A percentile compares a stretch with the other conserved stretches of the same genome.
Evolutionary conservation across 92 coral and sea anemone genomes (phyloP).

Genomic region (Blastomussa wellsi): DNA sequence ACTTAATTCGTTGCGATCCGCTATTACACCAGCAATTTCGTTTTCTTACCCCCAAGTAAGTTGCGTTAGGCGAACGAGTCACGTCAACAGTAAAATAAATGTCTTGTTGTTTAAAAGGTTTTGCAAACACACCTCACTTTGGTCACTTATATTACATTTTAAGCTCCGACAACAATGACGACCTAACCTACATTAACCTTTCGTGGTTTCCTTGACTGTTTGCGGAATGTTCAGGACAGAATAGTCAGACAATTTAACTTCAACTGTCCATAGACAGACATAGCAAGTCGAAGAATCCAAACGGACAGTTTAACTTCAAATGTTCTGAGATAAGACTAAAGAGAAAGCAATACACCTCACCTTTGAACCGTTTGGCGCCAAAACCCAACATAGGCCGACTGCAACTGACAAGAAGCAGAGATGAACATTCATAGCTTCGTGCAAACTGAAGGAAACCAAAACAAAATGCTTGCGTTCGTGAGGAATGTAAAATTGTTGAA

Average conservation of each 20-base stretch:
- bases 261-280: neutral
- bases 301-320: conserved; percentile 2
- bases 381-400: conserved; percentile 22
- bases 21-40: neutral
- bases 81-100: neutral
- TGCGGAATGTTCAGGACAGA: neutral
- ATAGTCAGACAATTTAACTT: conserved; percentile 7
- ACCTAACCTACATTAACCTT: neutral
- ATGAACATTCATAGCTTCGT: conserved; percentile 18
- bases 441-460: neutral
- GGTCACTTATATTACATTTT: neutral
- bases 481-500: neutral
- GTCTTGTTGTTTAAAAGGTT: neutral
- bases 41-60: neutral
- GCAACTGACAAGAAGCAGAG: neutral
- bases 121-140: neutral
- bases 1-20: neutral
- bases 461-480: conserved; percentile 4
- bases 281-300: neutral
- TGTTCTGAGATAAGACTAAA: conserved; percentile 15
- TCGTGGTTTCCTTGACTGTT: neutral
- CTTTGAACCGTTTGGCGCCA: conserved; percentile 43
- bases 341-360: conserved; percentile 7
- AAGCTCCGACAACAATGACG: neutral
- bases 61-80: neutral